Evolutionary conservation across 2,113 vertebrate genomes (phyloP).

Genomic region (Mixornis gularis): DNA sequence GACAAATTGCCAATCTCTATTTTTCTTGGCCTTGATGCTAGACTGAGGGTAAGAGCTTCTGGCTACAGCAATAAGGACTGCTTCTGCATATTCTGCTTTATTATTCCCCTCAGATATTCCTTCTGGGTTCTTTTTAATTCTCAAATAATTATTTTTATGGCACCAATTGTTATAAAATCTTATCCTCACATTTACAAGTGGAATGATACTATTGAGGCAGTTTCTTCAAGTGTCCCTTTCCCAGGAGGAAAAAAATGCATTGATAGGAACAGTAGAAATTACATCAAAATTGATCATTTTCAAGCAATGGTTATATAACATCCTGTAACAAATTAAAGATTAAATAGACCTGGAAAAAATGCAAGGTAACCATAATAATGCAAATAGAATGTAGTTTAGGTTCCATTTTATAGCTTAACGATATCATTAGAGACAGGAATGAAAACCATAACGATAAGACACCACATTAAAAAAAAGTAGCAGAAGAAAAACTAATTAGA

Average conservation of each 20-base stretch:
- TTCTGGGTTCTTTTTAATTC: background rate
- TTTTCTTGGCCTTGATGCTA: background rate
- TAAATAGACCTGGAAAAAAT: background rate
- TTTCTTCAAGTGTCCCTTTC: background rate
- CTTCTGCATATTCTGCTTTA: background rate
- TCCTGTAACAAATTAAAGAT: background rate
- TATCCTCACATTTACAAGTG: background rate
- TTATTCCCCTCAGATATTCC: background rate
- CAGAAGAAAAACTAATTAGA: background rate
- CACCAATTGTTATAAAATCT: background rate
- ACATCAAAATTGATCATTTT: background rate
- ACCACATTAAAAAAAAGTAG: background rate
- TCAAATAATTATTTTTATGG: conserved; percentile 13
- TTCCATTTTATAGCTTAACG: background rate
- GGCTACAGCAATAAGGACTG: background rate
- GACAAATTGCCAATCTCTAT: background rate
- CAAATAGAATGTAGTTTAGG: background rate
- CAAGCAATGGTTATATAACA: background rate
- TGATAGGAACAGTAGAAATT: background rate
- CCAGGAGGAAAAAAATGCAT: background rate
- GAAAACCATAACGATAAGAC: background rate
- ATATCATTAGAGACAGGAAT: background rate
- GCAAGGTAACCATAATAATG: background rate
- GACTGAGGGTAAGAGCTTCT: background rate
- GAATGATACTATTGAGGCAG: background rate